Conservation (phyloP, 1,140 invertebrate species). For the Ladona fulva region DNA sequence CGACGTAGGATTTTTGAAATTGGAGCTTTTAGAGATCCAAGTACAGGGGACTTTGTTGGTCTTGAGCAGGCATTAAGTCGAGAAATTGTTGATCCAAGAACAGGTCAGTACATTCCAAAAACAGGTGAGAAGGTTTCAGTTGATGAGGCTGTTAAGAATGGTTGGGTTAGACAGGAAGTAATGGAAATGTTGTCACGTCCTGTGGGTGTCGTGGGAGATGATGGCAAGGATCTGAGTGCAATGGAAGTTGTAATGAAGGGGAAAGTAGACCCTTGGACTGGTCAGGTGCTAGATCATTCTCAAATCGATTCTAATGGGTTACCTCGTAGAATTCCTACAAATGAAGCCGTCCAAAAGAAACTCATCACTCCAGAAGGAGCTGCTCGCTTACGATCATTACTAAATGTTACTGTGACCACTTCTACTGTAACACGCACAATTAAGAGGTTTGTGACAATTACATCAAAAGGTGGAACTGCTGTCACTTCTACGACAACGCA, state of each 20-base stretch:
- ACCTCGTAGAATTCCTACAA: constrained; percentile 63
- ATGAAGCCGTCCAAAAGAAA: constrained; percentile 74
- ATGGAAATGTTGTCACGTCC: constrained; percentile 73
- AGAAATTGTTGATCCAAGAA: constrained; percentile 55
- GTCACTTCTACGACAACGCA: constrained; percentile 37
- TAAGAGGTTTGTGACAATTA: constrained; percentile 66
- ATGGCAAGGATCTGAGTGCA: constrained; percentile 66
- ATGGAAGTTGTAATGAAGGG: constrained; percentile 76
- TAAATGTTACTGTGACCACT: constrained; percentile 75
- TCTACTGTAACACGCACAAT: constrained; percentile 75
- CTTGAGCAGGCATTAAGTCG: constrained; percentile 76
- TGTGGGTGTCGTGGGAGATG: constrained; percentile 64
- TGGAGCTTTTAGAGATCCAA: constrained; percentile 78
- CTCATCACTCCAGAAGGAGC: constrained; percentile 79
- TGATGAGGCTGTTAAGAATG: constrained; percentile 52
- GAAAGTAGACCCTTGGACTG: constrained; percentile 74
- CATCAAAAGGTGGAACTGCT: constrained; percentile 40
- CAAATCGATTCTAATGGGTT: background rate
- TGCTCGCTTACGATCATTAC: constrained; percentile 66
- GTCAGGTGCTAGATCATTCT: constrained; percentile 62
- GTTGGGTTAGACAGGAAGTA: constrained; percentile 62
- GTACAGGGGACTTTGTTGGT: constrained; percentile 71
- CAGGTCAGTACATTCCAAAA: constrained; percentile 53
- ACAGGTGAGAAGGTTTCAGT: constrained; percentile 64
- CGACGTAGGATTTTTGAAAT: constrained; percentile 87